A percentile compares a stretch with the other conserved stretches of the same genome.
phyloP scores from a whole-genome alignment of 1,140 invertebrate species.

The Samia ricini region DNA sequence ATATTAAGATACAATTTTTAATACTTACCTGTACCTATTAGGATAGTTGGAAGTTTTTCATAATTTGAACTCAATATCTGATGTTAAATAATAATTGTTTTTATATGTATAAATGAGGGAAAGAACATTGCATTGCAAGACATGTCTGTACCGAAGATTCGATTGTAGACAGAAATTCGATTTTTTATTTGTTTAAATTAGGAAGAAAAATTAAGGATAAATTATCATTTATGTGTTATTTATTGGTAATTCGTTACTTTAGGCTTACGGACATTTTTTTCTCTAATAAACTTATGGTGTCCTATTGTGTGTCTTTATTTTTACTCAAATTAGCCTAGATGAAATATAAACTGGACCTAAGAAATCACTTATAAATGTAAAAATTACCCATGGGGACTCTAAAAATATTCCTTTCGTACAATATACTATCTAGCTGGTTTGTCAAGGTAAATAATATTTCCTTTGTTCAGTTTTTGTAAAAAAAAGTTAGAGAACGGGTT shows the following conservation, averaged over 20 bases:
- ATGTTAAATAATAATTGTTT: constrained; percentile 15
- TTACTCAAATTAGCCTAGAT: no score
- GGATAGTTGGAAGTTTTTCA: constrained; percentile 15
- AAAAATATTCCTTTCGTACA: no score
- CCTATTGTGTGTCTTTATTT: constrained; percentile 25
- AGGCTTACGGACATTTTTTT: constrained; percentile 60
- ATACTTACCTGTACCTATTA: no score
- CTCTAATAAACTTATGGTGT: constrained; percentile 67
- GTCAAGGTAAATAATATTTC: no score
- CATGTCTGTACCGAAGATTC: constrained; percentile 24
- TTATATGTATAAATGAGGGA: constrained; percentile 13
- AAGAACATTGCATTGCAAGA: not conserved
- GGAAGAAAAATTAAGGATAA: constrained; percentile 14
- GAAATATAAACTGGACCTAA: not conserved
- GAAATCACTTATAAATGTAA: no score
- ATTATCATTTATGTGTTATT: constrained; percentile 49
- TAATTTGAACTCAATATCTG: constrained; percentile 17
- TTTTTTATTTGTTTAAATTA: constrained; percentile 11
- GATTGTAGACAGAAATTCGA: constrained; percentile 18
- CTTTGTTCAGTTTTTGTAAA: no score
- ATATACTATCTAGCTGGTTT: no score
- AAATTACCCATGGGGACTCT: no score
- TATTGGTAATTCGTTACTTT: constrained; percentile 70
- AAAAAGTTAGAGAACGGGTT: no score
- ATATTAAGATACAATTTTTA: constrained; percentile 17